These are phyloP conservation scores for Melanotus villosus DNA, from an alignment of 2,888 invertebrate genomes.

Conservation along the genomic window DNA sequence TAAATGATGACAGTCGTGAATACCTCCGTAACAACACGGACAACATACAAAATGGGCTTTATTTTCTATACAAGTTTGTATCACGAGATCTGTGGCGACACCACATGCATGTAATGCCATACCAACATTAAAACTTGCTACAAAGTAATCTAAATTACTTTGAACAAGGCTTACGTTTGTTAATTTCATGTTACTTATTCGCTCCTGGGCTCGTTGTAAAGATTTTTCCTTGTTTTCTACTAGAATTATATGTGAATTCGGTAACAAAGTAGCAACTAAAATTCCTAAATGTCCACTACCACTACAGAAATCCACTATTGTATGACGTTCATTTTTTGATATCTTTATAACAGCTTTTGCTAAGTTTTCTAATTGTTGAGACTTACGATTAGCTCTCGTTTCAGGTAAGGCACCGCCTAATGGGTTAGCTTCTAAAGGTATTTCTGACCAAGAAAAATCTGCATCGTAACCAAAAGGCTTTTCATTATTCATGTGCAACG, in stretches of 20 bases:
- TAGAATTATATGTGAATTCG: constrained; percentile 83
- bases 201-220: constrained; percentile 79
- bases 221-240: constrained; percentile 95
- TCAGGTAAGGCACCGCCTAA: constrained; percentile 84
- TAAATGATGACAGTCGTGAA: constrained; percentile 85
- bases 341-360: constrained; percentile 82
- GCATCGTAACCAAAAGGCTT: constrained; percentile 67
- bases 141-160: constrained; percentile 92
- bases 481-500: neutral
- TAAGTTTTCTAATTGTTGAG: constrained; percentile 89
- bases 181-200: constrained; percentile 77
- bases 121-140: constrained; percentile 86
- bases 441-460: constrained; percentile 77
- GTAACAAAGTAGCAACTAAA: constrained; percentile 84
- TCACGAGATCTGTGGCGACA: constrained; percentile 92
- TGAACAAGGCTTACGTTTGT: constrained; percentile 86
- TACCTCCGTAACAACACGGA: constrained; percentile 95
- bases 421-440: constrained; percentile 84
- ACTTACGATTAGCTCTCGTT: constrained; percentile 82
- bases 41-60: constrained; percentile 89
- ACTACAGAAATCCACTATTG: constrained; percentile 94
- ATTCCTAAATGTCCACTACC: constrained; percentile 96
- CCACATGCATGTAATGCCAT: constrained; percentile 95
- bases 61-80: constrained; percentile 84
- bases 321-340: constrained; percentile 65